Evolutionary conservation across 2,888 invertebrate genomes (phyloP), one percentile per base, ranked within the genome.

Genomic region (Iselma pallidipennis): DNA sequence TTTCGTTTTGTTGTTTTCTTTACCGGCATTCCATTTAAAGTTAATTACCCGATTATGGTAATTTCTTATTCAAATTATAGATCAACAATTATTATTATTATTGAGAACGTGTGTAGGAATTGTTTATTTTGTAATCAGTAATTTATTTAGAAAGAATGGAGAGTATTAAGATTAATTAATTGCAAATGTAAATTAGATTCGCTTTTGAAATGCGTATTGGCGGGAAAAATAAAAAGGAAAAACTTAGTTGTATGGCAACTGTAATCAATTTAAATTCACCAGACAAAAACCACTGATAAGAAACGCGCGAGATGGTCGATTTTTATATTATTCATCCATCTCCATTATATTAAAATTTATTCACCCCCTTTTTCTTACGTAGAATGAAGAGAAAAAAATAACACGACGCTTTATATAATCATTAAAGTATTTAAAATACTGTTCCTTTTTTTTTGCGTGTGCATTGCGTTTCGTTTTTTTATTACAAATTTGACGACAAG

Each of bases 291-390:
- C 48, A 49, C 53, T 57, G 37, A 45, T 59, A 59, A 56, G 63
- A 59, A 59, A 62, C 33, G 57, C 60, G 53, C 33, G 48, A 49
- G 52, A 26, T 45, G 65, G 53, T 65, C 60, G 66, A 69, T 67
- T 69, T 61, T 66, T 54, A 57, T 61, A 65, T 67, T 65, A 66
- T 69, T 63, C 67, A 70, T 70, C 61, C 64, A 65, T 70, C 70
- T 70, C 67, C 67, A 70, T 70, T 70, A 70, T 67, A 65, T 59
- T 58, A 66, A 70, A 69, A 68, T 70, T 65, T 69, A 69, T 70
- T 68, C 68, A 70, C 67, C 70, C 68, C 63, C 23, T 31, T 61
- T 63, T 66, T 63, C 55, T 42, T 16, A 37, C 2, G 37, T n/a
- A 37, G 10, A 19, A 42, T 42, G 10, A 42, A 33, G 7, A 21